Base-by-base conservation (phyloP, 2,888 invertebrate genomes). In the Chrysina gloriosa region DNA sequence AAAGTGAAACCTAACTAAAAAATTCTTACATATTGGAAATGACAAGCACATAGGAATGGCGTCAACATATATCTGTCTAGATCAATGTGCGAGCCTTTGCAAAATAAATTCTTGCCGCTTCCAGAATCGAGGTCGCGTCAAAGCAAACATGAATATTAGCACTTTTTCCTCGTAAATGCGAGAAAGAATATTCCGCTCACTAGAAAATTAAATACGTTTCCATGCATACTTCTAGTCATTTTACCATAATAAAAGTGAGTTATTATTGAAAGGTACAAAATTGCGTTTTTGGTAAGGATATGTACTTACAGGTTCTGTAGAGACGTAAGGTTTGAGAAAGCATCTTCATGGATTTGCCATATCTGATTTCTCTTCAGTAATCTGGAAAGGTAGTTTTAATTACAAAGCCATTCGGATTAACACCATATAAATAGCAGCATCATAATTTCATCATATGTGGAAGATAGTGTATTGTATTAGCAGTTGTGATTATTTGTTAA, bases 321-420 rank as follows among this genome's bases (percentile, higher is more conserved):
- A 74, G 89, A 89, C 69, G 91, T 90, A 77, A 95, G 86, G 84
- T 92, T 91, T 75, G 85, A 84, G 83, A 97, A 95, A 67, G 95
- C 93, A 75, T 89, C 88, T 75, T 89, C 89, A 75, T 92, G 89
- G 78, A 97, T 92, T 80, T 87, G 85, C 72, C 87, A 85, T 81
- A 97, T 92, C 84, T 90, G 90, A 87, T 97, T 97, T 79, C 93
- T 88, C 81, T 92, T 92, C 80, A 97, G 87, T 78, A 95, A 88
- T 81, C 96, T 97, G 89, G 70, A 85, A 86, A 71, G 75, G 70
- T 70, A 73, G 63, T 52, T 23, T 11, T 3, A 11, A 36, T n/a
- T 19, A n/a, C 25, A 58, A 23, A 39, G 2, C 11, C 9, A n/a
- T 21, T 21, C n/a, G 36, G 2, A 11, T 4, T 4, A n/a, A 34